Percentiles rank a stretch among this genome's conserved stretches.
These are phyloP conservation scores for Piprites chloris DNA, from an alignment of 2,113 vertebrate species.

Conservation along the genomic window DNA sequence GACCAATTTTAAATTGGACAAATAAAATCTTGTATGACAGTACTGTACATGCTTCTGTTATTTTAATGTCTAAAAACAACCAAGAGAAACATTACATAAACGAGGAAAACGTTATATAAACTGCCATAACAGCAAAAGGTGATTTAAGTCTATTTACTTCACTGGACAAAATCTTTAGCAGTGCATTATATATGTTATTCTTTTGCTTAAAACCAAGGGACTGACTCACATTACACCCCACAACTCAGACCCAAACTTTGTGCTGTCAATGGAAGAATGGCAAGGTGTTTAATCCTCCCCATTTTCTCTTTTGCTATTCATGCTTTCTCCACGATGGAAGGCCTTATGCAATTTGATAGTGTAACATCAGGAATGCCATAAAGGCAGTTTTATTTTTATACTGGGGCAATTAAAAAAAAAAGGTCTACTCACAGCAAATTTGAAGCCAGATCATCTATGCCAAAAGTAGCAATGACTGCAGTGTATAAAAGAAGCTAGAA, in stretches of 20 bases:
- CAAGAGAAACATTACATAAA: neutral
- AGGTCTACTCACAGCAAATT: conserved; percentile 51
- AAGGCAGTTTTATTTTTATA: conserved; percentile 62
- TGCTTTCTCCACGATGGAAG: neutral
- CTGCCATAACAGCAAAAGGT: neutral
- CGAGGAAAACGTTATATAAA: neutral
- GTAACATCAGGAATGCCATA: conserved; percentile 15
- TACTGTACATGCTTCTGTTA: neutral
- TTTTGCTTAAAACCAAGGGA: neutral
- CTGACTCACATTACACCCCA: neutral
- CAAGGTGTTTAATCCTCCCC: neutral
- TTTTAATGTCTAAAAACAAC: neutral
- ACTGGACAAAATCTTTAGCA: neutral
- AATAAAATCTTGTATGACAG: neutral
- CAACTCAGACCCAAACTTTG: neutral
- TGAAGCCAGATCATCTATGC: conserved; percentile 51
- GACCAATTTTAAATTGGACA: neutral
- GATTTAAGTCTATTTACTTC: neutral
- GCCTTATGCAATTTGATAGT: neutral
- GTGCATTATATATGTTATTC: neutral
- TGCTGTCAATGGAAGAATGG: neutral
- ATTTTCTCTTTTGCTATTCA: neutral
- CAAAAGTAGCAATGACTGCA: conserved; percentile 54
- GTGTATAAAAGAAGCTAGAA: conserved; percentile 1
- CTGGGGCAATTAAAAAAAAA: conserved; percentile 34